Base-by-base conservation (phyloP, 2,888 invertebrate species). In the Linnaemya vulpina region DNA sequence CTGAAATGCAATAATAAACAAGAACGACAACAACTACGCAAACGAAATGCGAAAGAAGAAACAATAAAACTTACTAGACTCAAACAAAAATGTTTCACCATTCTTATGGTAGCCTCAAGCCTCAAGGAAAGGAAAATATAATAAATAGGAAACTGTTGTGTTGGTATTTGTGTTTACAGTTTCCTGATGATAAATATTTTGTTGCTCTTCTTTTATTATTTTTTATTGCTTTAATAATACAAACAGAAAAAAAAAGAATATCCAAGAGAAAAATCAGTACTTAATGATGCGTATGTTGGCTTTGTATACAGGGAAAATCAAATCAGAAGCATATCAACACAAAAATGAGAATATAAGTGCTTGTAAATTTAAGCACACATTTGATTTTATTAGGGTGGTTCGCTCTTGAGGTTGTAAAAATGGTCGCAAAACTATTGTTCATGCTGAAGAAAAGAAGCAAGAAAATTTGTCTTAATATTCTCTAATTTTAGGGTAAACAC, bases 241-340 rank as follows among this genome's bases (percentile, higher is more conserved):
- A n/a, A n/a, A n/a, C n/a, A n/a, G n/a, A 13, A 25, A 62, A 38
- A 40, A 43, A 22, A 4, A 75, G 20, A 35, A 35, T 58, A 15
- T 46, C 46, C 13, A 1, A 43, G 38, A n/a, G 43, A 49, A 60
- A 60, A 58, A 62, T 11, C 77, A 43, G 20, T 67, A 82, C 71
- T 71, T 75, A 85, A 79, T 78, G 82, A 85, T 53, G 82, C 78
- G 78, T 82, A 60, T 62, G 20, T 49, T 63, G 25, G 20, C 55
- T n/a, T 43, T 78, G 30, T 38, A 43, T 70, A 49, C 43, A 65
- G 51, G 46, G 62, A 58, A 65, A 77, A 85, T 71, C 71, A 82
- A 82, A 82, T 79, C 55, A 63, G 77, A 77, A 58, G 55, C 62
- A 58, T 62, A 75, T 71, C 40, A 75, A 65, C 20, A 46, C 22